Base-by-base conservation (phyloP, 2,888 invertebrate species). In the Odontothrips loti region DNA sequence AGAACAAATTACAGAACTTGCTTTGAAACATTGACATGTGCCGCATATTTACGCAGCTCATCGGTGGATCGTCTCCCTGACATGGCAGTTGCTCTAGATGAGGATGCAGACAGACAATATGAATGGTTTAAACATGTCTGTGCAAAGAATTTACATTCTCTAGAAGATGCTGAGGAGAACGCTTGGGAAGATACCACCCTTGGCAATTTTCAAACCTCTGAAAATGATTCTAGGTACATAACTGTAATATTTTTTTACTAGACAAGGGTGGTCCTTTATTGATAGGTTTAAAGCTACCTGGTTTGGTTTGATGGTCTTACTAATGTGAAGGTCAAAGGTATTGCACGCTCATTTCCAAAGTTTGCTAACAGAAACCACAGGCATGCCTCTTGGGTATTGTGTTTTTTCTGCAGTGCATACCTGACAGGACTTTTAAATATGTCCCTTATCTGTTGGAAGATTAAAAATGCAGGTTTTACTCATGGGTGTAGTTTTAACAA, bases 61-160 rank as follows among this genome's bases (percentile, higher is more conserved):
- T 86, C 87, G 48, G 86, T 86, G 82, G 87, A 87, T 83, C 86
- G 87, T 83, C 84, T 87, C 83, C 85, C 86, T 83, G 86, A 86
- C 68, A 85, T 87, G 85, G 87, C 87, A 83, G 89, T 90, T 84
- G 88, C 87, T 83, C 84, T 90, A 80, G 87, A 87, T 81, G 89
- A 89, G 84, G 88, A 88, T 82, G 89, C 89, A 83, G 87, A 88
- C 80, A 87, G 87, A 81, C 87, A 87, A 81, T 88, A 90, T 81
- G 90, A 91, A 82, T 86, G 92, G 86, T 93, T 93, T 87, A 91
- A 91, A 85, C 91, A 91, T 86, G 90, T 91, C 80, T 88, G 89
- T 86, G 86, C 87, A 79, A 75, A 75, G 86, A 87, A 82, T 79
- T 81, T 29, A 48, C 10, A 79, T 51, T 10, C 27, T 9, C 27